Evolutionary conservation across 2,797 vertebrate species (phyloP).

Genomic region (Mionectes olivaceus): DNA sequence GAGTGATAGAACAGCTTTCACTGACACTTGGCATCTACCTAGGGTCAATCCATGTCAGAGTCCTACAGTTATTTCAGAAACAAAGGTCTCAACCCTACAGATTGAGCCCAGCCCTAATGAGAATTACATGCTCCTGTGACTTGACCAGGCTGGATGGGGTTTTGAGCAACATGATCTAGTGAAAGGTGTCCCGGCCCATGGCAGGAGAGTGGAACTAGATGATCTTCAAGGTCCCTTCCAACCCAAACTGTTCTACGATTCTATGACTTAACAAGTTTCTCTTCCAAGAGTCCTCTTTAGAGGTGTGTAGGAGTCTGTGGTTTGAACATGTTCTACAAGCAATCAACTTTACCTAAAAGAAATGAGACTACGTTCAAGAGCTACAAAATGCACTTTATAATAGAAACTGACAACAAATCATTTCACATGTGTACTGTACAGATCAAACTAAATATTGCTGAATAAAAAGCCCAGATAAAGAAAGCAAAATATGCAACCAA

Average conservation of each 20-base stretch:
- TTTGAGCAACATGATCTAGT: background rate
- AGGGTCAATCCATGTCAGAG: background rate
- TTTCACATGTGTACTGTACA: background rate
- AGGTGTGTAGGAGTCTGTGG: background rate
- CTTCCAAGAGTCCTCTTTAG: background rate
- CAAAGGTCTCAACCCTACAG: background rate
- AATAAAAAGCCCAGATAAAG: background rate
- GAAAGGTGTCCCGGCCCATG: rapidly evolving
- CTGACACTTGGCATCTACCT: background rate
- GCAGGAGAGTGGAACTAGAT: rapidly evolving
- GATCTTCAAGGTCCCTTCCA: background rate
- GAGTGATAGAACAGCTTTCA: background rate
- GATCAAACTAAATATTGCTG: background rate
- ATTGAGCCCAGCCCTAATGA: background rate
- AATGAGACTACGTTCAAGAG: background rate
- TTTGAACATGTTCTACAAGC: background rate
- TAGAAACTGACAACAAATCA: background rate
- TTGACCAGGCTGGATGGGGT: background rate
- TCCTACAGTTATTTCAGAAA: background rate
- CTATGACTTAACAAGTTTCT: background rate
- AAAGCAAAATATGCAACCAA: background rate
- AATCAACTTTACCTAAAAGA: background rate
- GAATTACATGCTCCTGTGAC: background rate
- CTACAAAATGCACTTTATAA: background rate
- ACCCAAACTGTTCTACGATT: background rate